These are phyloP conservation scores for Lytechinus pictus DNA, from an alignment of 35 echinoderm and acorn worm species.

Conservation along the genomic window DNA sequence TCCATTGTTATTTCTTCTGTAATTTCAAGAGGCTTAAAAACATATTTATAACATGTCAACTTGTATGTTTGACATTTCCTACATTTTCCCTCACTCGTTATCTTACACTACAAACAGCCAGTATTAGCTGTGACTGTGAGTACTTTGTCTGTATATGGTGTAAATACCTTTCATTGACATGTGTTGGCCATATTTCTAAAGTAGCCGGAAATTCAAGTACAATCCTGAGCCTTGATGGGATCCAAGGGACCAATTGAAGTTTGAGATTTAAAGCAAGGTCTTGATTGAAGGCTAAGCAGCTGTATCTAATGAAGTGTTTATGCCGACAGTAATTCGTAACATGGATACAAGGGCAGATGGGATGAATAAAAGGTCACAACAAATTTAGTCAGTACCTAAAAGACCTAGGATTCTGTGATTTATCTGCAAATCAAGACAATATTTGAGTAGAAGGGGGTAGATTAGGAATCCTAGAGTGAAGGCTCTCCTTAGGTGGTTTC, in stretches of 20 bases:
- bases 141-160: background rate
- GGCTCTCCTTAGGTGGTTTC: no score
- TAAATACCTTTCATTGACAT: background rate
- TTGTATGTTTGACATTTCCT: background rate
- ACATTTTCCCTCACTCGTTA: background rate
- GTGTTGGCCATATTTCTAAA: background rate
- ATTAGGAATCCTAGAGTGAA: no score
- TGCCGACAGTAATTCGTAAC: background rate
- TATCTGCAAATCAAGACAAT: no score
- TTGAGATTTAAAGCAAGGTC: background rate
- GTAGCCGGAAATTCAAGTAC: conserved; percentile 9
- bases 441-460: no score
- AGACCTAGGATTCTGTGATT: background rate
- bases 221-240: background rate
- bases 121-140: background rate
- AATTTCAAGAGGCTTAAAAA: background rate
- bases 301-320: conserved; percentile 20
- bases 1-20: background rate
- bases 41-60: background rate
- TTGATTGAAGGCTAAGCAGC: background rate
- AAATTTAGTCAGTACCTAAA: background rate
- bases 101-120: background rate
- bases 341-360: background rate
- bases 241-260: background rate
- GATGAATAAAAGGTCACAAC: background rate